Percentiles rank a stretch among this genome's conserved stretches.
Conservation (phyloP, 2,888 invertebrate species). For the Pseudococcus jackbeardsleyi region DNA sequence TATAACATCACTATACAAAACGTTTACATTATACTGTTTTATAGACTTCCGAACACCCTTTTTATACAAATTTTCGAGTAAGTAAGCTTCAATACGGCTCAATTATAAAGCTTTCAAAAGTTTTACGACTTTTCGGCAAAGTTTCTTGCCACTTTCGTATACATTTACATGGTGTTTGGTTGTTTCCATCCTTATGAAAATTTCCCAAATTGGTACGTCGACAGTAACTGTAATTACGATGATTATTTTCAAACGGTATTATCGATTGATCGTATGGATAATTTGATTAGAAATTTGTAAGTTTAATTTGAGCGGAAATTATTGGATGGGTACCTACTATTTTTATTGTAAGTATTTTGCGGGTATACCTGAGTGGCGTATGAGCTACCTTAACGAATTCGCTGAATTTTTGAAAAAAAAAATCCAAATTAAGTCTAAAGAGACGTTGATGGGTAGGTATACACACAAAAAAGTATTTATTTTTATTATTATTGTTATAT, state of each 20-base stretch:
- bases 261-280: too few species aligned
- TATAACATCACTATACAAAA: slow-evolving; percentile 59
- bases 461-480: background rate
- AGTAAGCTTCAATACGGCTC: slow-evolving; percentile 65
- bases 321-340: too few species aligned
- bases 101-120: slow-evolving; percentile 65
- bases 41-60: slow-evolving; percentile 65
- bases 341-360: background rate
- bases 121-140: slow-evolving; percentile 57
- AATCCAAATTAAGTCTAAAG: background rate
- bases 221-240: background rate
- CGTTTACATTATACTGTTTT: slow-evolving; percentile 64
- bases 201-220: slow-evolving; percentile 7
- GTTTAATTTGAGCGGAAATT: too few species aligned
- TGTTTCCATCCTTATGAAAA: slow-evolving; percentile 22
- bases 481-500: slow-evolving; percentile 58
- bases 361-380: background rate
- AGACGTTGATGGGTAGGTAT: background rate
- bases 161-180: background rate
- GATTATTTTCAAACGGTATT: background rate
- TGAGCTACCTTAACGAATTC: background rate
- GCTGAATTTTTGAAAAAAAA: background rate
- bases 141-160: slow-evolving; percentile 3
- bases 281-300: too few species aligned
- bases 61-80: slow-evolving; percentile 64